phyloP scores from a whole-genome alignment of 2,888 invertebrate genomes.

The Carcina quercana region DNA sequence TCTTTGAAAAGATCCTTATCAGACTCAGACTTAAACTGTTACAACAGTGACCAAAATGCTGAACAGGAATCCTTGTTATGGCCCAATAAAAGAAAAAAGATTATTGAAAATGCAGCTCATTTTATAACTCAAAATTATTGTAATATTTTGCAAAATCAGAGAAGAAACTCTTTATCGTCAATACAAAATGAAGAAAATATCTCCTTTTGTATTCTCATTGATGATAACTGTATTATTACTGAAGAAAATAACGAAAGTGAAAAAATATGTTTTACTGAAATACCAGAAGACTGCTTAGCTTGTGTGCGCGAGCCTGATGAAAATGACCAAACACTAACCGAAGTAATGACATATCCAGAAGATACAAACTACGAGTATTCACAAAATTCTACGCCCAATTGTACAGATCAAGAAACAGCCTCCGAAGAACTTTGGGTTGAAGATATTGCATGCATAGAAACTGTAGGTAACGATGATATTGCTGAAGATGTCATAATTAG shows the following conservation, averaged over 20 bases:
- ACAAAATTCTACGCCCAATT: slow-evolving; percentile 25
- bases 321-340: slow-evolving; percentile 13
- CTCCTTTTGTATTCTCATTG: slow-evolving; percentile 59
- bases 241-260: slow-evolving; percentile 43
- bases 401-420: slow-evolving; percentile 32
- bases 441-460: slow-evolving; percentile 62
- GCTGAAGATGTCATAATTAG: slow-evolving; percentile 49
- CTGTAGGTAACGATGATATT: slow-evolving; percentile 59
- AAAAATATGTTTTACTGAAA: slow-evolving; percentile 46
- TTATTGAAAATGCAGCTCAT: slow-evolving; percentile 23
- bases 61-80: slow-evolving; percentile 23
- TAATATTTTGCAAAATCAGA: slow-evolving; percentile 42
- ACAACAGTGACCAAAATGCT: slow-evolving; percentile 18
- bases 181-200: slow-evolving; percentile 53
- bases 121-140: slow-evolving; percentile 33
- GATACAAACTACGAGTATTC: slow-evolving; percentile 23
- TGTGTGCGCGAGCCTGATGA: slow-evolving; percentile 21
- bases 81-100: slow-evolving; percentile 43
- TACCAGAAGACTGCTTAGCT: slow-evolving; percentile 33
- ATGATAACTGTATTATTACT: slow-evolving; percentile 51
- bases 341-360: slow-evolving; percentile 15
- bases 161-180: slow-evolving; percentile 58
- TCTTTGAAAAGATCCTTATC: slow-evolving; percentile 54
- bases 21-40: slow-evolving; percentile 46
- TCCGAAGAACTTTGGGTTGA: slow-evolving; percentile 56